Conservation (phyloP, 1,140 invertebrate genomes). For the Tetramorium alpestre region DNA sequence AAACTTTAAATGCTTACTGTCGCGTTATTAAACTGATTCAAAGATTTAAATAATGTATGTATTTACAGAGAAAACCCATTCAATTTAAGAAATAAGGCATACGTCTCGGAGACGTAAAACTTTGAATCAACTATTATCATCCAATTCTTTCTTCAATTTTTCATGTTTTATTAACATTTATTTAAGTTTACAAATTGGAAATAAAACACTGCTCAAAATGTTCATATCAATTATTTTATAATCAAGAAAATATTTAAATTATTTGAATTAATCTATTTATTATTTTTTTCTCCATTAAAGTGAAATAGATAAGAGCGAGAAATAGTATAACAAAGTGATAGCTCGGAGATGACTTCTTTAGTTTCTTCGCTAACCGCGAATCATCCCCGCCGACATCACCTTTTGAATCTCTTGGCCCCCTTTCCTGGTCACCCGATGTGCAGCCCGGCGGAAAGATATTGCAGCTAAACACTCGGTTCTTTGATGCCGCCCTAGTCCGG, state of each 20-base stretch:
- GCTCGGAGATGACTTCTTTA: slow-evolving; percentile 59
- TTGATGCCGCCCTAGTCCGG: slow-evolving; percentile 76
- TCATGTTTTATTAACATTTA: background rate
- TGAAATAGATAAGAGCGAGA: slow-evolving; percentile 1
- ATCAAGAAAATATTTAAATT: background rate
- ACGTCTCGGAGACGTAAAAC: background rate
- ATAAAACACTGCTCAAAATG: background rate
- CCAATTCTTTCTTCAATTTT: background rate
- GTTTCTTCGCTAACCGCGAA: slow-evolving; percentile 74
- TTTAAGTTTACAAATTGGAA: background rate
- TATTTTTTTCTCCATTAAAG: background rate
- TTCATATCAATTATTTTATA: background rate
- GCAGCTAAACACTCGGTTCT: slow-evolving; percentile 80
- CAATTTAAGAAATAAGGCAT: background rate
- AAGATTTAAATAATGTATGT: background rate
- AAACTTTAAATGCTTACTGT: background rate
- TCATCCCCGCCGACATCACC: slow-evolving; percentile 54
- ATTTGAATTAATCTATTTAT: background rate
- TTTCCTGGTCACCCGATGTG: slow-evolving; percentile 76
- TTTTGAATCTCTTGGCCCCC: slow-evolving; percentile 59
- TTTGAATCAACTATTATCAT: background rate
- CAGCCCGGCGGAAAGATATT: slow-evolving; percentile 81
- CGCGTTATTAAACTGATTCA: background rate
- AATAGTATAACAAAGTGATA: slow-evolving; percentile 34
- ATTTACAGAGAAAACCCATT: background rate